A percentile compares a stretch with the other conserved stretches of the same genome.
Evolutionary conservation across 2,113 vertebrate genomes (phyloP).

Genomic region (Thamnophis sirtalis): DNA sequence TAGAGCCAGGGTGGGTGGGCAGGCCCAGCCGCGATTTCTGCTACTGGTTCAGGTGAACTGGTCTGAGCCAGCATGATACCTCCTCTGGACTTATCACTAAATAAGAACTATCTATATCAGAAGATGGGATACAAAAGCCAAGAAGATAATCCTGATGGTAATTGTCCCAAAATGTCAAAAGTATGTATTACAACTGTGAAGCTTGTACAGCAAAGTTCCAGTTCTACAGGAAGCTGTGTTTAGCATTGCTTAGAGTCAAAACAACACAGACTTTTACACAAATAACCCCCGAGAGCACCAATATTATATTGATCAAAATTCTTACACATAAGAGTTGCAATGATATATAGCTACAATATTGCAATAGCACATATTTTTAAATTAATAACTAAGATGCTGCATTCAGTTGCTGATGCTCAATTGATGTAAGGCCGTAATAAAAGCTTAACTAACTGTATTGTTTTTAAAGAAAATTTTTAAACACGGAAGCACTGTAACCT

Average conservation of each 20-base stretch:
- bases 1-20: too few relatives aligned
- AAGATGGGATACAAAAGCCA: not conserved
- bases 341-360: not conserved
- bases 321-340: not conserved
- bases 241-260: not conserved
- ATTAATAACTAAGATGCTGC: not conserved
- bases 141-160: too few relatives aligned
- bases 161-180: too few relatives aligned
- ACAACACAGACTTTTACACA: not conserved
- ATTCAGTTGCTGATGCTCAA: not conserved
- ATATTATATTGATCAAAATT: constrained; percentile 1
- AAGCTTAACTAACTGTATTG: not conserved
- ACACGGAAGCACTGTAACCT: not conserved
- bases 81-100: not conserved
- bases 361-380: not conserved
- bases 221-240: not conserved
- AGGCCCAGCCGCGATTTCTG: too few relatives aligned
- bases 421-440: not conserved
- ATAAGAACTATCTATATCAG: not conserved
- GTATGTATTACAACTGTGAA: not conserved
- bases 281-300: not conserved
- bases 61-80: too few relatives aligned
- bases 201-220: not conserved
- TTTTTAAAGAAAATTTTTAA: not conserved
- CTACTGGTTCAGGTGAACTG: too few relatives aligned